Base-by-base conservation (phyloP, 1,140 invertebrate species). In the Nixonia krombeini region DNA sequence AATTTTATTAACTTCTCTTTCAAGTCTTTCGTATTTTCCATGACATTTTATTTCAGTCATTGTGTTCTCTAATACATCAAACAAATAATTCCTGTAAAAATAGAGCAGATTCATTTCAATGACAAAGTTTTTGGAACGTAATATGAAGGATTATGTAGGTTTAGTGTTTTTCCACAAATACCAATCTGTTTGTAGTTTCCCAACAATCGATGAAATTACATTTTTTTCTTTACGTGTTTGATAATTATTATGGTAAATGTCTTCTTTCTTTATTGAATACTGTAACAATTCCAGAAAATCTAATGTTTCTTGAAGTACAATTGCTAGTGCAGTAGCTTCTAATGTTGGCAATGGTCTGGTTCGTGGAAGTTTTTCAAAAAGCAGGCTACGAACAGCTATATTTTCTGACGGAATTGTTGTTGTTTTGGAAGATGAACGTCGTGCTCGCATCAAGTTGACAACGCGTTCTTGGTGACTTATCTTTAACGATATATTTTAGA, bases 1-100 rank as follows among this genome's bases (percentile, higher is more conserved):
- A 6, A 73, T 76, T 23, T 62, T 53, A 18, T 79, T 64, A 4
- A 82, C 57, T 45, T 77, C 71, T 5, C 38, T 4, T 49, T 65
- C 58, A 2, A 83, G 51, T n/a, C 16, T 61, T 25, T 76, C 51
- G 40, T 70, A 80, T n/a, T 17, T 44, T n/a, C 61, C 15, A 12
- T 46, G 6, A 0, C 31, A 7, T 23, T 61, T 52, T 18, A 81
- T 53, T 45, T 81, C 75, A 1, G 25, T 23, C 5, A 59, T 26
- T 1, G 68, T 59, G 38, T 53, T 58, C 12, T 56, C 49, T 4
- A 81, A 41, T 4, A 78, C 49, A n/a, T 75, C 52, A n/a, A 61
- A 50, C 3, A 70, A 7, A 4, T 73, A 74, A 18, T 73, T 73
- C 31, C 77, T 81, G 31, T 17, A 47, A 45, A 40, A 17, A 37